Evolutionary conservation across 2,113 vertebrate species (phyloP).

Genomic region (Calypte anna): DNA sequence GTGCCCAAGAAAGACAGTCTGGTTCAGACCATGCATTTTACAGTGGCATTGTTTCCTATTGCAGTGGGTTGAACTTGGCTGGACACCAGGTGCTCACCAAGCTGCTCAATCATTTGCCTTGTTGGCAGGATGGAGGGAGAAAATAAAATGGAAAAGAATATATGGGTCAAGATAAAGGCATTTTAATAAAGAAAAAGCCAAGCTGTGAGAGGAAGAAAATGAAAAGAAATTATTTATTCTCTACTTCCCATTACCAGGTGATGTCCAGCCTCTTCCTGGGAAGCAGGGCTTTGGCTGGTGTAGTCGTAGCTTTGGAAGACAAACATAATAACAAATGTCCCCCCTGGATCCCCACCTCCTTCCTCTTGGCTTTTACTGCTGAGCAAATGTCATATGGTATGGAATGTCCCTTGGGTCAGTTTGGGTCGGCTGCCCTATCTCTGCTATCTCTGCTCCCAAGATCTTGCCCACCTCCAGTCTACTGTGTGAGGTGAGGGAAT

Average conservation of each 20-base stretch:
- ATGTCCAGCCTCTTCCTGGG: not conserved
- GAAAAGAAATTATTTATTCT: not conserved
- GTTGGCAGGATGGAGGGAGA: not conserved
- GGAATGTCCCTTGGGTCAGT: not conserved
- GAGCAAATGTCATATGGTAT: not conserved
- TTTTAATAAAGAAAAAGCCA: not conserved
- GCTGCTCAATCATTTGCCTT: not conserved
- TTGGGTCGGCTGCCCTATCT: not conserved
- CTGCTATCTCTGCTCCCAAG: not conserved
- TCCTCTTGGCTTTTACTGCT: not conserved
- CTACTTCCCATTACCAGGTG: not conserved
- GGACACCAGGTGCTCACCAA: not conserved
- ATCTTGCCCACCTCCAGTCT: not conserved
- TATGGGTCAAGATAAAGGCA: not conserved
- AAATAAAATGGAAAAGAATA: not conserved
- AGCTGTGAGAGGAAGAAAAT: not conserved
- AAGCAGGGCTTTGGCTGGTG: accelerated
- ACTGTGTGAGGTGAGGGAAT: not conserved
- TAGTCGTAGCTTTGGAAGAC: not conserved
- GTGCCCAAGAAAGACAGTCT: not conserved
- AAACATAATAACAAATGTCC: not conserved
- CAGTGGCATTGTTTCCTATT: not conserved
- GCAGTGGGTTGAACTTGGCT: not conserved
- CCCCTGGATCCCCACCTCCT: too few species aligned
- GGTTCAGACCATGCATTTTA: not conserved